Evolutionary conservation across 2,888 invertebrate genomes (phyloP).

Genomic region (Cylloceria caligata): DNA sequence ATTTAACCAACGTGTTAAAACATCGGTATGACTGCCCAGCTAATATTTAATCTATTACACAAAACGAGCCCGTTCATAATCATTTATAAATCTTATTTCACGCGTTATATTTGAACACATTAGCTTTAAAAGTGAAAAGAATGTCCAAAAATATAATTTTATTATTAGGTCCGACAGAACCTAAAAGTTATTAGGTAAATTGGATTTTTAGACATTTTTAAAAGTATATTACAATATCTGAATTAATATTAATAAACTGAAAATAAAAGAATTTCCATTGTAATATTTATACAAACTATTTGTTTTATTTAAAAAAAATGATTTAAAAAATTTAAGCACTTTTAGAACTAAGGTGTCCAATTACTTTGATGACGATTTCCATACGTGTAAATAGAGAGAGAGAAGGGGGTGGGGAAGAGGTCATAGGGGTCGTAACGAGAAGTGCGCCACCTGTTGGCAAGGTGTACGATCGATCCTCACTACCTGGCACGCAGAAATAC

Average conservation of each 20-base stretch:
- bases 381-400: conserved; percentile 25
- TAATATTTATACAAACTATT: too few relatives aligned
- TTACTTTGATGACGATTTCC: conserved; percentile 10
- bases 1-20: too few relatives aligned
- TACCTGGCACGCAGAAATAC: conserved; percentile 46
- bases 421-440: conserved; percentile 33
- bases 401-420: too few relatives aligned
- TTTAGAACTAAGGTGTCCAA: not conserved
- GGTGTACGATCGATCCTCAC: conserved; percentile 53
- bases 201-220: too few relatives aligned
- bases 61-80: conserved; percentile 24
- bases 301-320: too few relatives aligned
- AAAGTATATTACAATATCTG: too few relatives aligned
- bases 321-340: not conserved
- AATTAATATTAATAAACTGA: too few relatives aligned
- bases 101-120: conserved; percentile 23
- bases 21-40: not conserved
- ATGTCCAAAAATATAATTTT: not conserved
- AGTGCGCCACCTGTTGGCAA: conserved; percentile 31
- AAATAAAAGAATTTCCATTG: too few relatives aligned
- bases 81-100: conserved; percentile 24
- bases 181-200: too few relatives aligned
- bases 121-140: not conserved
- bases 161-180: not conserved
- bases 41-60: conserved; percentile 32